Base-by-base conservation (phyloP, 2,113 vertebrate genomes). In the Centrocercus urophasianus region DNA sequence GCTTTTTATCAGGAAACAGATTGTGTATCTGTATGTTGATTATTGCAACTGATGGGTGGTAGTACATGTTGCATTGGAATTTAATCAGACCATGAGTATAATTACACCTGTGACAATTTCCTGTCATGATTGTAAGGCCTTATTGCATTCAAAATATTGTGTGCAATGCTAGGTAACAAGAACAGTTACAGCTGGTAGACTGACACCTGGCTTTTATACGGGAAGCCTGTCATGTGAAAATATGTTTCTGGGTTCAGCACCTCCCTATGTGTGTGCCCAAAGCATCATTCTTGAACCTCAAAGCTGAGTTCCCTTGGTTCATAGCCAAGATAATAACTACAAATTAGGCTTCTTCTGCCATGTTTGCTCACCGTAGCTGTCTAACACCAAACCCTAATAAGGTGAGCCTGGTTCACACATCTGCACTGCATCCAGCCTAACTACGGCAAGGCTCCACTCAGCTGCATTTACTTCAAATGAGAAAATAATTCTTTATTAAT, bases 1-100 rank as follows among this genome's bases (percentile, higher is more conserved):
- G 74, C 2, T 3, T 92, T 95, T 82, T 90, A 50, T 87, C 86
- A 90, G 42, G 86, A 66, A 86, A 93, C 54, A 90, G 63, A 89
- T 63, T 76, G 54, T 76, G 54, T 84, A 89, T 88, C 92, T 82
- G 61, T 48, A 15, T 2, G 0, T 48, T 25, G 66, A 59, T 73
- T 82, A 63, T 85, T 87, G 63, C 42, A 76, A 59, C 59, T 70
- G 59, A 82, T 75, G 63, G 43, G 63, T 76, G 43, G 54, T 52
- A 88, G 56, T 60, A 56, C 25, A 52, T 82, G 50, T 59, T 89
- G 57, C 32, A 27, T 14, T 71, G 71, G 66, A 86, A 76, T 36
- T 85, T 74, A 86, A 81, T 87, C 61, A 48, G 76, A 88, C 60
- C 1, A 2, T 48, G 84, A 1, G 0, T 47, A n/a, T 21, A 80